A percentile compares a stretch with the other conserved stretches of the same genome.
Evolutionary conservation across 2,797 vertebrate species (phyloP).

Genomic region (Triplophysa bombifrons): DNA sequence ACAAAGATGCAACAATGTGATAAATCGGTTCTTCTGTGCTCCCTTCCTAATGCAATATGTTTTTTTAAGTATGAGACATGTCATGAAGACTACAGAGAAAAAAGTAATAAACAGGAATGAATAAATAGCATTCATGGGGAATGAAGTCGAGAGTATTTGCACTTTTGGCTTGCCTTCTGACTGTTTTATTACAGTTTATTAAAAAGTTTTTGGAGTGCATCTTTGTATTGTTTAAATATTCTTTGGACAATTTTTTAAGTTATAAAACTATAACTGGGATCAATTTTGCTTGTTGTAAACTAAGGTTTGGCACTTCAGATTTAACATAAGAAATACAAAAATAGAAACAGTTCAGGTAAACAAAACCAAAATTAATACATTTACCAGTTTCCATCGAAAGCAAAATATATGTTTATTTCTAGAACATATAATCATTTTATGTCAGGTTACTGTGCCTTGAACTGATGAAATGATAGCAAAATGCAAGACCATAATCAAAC

Average conservation of each 20-base stretch:
- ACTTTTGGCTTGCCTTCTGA: not conserved
- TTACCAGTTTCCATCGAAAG: not conserved
- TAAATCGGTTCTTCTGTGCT: constrained; percentile 25
- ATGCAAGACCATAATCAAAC: not conserved
- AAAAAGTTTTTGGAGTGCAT: not conserved
- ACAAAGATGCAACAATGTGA: constrained; percentile 41
- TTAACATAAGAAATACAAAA: not conserved
- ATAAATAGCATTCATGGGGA: not conserved
- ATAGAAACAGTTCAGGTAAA: not conserved
- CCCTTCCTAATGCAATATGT: not conserved
- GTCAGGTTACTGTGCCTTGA: no score
- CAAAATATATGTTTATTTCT: no score
- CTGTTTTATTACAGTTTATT: not conserved
- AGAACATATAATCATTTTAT: not conserved
- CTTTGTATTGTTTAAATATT: not conserved
- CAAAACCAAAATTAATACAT: not conserved
- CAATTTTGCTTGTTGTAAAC: not conserved
- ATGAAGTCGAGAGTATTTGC: not conserved
- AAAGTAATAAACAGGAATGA: not conserved
- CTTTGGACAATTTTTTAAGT: not conserved
- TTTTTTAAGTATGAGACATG: not conserved
- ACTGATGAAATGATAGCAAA: no score
- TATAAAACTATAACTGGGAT: not conserved
- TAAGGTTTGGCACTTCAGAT: not conserved
- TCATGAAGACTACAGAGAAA: not conserved